phyloP scores from a whole-genome alignment of 2,888 invertebrate species.

The Psococerastis gibbosa region DNA sequence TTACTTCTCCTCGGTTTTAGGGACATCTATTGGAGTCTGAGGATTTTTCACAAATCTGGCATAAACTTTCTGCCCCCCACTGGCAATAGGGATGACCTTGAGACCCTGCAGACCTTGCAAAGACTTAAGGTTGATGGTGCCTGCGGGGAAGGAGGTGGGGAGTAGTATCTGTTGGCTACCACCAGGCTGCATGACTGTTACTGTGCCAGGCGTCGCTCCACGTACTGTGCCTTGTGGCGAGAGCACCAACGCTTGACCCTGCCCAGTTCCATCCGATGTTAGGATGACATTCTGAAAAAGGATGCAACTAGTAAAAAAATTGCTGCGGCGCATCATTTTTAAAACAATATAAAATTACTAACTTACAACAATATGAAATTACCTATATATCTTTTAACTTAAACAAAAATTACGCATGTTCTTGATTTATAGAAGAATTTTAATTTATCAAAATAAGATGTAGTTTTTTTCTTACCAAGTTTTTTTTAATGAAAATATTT shows the following conservation, averaged over 20 bases:
- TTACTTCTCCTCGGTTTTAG: neutral
- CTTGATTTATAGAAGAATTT: too few relatives aligned
- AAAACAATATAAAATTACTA: too few relatives aligned
- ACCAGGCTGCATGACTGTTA: slow-evolving; percentile 20
- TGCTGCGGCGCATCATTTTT: too few relatives aligned
- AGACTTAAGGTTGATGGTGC: slow-evolving; percentile 38
- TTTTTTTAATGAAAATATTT: too few relatives aligned
- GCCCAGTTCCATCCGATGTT: slow-evolving; percentile 17
- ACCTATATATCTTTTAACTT: too few relatives aligned
- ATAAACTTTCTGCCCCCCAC: slow-evolving; percentile 3
- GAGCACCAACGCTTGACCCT: slow-evolving; percentile 15
- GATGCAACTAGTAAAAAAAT: too few relatives aligned
- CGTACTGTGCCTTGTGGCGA: slow-evolving; percentile 13
- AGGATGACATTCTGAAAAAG: slow-evolving; percentile 20
- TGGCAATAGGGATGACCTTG: slow-evolving; percentile 35
- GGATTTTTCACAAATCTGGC: slow-evolving; percentile 2
- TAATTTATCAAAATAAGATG: too few relatives aligned
- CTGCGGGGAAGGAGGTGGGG: slow-evolving; percentile 39
- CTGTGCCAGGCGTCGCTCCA: slow-evolving; percentile 16
- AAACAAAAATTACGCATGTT: too few relatives aligned
- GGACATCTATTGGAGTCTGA: neutral
- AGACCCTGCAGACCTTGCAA: slow-evolving; percentile 40
- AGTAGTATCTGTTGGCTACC: slow-evolving; percentile 35
- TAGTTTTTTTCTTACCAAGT: too few relatives aligned
- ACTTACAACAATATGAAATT: too few relatives aligned